Evolutionary conservation across 2,797 vertebrate species (phyloP), one percentile per base, ranked within the genome.

Genomic region (Clamator glandarius): DNA sequence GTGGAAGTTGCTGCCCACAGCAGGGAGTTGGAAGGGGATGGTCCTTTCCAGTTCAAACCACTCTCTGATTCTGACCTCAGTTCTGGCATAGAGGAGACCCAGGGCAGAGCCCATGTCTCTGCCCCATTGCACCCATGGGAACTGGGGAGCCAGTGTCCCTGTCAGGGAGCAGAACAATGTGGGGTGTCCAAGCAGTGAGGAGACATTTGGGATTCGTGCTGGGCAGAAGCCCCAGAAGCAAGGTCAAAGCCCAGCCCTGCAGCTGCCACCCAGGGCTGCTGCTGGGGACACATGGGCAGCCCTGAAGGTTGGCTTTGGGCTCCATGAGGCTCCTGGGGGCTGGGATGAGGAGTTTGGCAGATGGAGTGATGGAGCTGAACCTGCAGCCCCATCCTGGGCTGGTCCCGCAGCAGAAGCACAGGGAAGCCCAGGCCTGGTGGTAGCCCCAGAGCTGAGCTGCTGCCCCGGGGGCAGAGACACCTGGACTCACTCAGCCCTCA

Each of bases 391-490:
- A 11, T 39, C 6, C 42, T 21, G 8, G 39, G 13, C 21, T 12
- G 5, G 2, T 11, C 17, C 42, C 7, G 1, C 13, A n/a, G 26
- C 2, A 6, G 2, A 1, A 50, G 12, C 55, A 8, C 18, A 55
- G 5, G 36, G 25, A 28, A 31, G 5, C 15, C 33, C 2, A 25
- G 26, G 16, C 26, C 41, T 36, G 51, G 15, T 10, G 3, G 24
- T 26, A 58, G 29, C 4, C 2, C 9, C 4, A 6, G 28, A 18
- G 48, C 36, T 17, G 6, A 52, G 29, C 35, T 8, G 2, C 73
- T 29, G n/a, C n/a, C n/a, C n/a, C n/a, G n/a, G n/a, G n/a, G n/a
- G n/a, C n/a, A n/a, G n/a, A n/a, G n/a, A 29, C 6, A 3, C 24
- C 61, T 35, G 31, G 12, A 25, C 7, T 41, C 0, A 0, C 25